phyloP scores from a whole-genome alignment of 2,797 vertebrate species.

The Aplochiton taeniatus region DNA sequence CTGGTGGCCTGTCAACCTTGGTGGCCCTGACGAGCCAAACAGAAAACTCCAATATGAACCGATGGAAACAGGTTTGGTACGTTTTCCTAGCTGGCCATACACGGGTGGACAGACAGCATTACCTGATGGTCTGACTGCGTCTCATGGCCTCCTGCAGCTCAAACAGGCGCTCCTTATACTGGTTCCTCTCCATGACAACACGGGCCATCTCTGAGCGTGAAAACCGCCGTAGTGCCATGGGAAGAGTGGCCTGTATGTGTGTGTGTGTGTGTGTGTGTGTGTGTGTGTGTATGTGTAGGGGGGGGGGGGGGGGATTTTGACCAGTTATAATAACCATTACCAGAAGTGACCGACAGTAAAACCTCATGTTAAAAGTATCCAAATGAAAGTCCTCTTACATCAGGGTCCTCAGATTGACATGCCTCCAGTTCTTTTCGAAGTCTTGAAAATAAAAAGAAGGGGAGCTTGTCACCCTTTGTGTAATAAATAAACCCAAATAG shows the following conservation, averaged over 20 bases:
- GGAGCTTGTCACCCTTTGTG: no score
- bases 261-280: slow-evolving; percentile 32
- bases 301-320: no score
- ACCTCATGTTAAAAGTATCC: neutral
- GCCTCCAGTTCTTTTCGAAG: slow-evolving; percentile 73
- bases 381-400: slow-evolving; percentile 58
- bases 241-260: slow-evolving; percentile 57
- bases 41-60: neutral
- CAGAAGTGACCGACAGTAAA: neutral
- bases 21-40: slow-evolving; percentile 58
- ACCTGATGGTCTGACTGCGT: slow-evolving; percentile 70
- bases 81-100: no score
- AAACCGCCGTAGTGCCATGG: slow-evolving; percentile 72
- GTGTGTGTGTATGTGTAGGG: no score
- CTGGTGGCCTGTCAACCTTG: slow-evolving; percentile 64
- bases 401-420: slow-evolving; percentile 65
- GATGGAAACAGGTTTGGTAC: neutral
- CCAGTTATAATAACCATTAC: no score
- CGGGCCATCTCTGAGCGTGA: slow-evolving; percentile 87
- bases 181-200: slow-evolving; percentile 87
- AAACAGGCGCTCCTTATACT: slow-evolving; percentile 86
- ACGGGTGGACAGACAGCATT: slow-evolving; percentile 2
- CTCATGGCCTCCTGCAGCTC: slow-evolving; percentile 82
- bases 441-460: slow-evolving; percentile 42
- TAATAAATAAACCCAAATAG: no score